Conservation (phyloP, 2,797 vertebrate species). For the Pseudochirops corinnae region DNA sequence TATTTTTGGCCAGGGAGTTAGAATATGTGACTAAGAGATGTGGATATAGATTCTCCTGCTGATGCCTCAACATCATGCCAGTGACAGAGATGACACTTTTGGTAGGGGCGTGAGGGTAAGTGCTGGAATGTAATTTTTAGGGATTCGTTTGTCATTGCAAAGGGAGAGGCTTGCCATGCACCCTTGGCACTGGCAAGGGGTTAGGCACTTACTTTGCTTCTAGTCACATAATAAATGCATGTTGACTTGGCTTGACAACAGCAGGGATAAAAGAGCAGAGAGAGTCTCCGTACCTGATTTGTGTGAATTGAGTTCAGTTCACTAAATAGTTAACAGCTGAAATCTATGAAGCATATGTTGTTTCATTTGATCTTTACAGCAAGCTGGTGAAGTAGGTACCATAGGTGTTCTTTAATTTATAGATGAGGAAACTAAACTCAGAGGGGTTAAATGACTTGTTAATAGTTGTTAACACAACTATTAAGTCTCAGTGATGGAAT, state of each 20-base stretch:
- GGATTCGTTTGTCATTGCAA: not conserved
- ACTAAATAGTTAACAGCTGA: not conserved
- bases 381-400: not conserved
- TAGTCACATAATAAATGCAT: not conserved
- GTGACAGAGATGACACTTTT: not conserved
- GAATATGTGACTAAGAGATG: not conserved
- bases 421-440: not conserved
- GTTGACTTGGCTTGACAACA: not conserved
- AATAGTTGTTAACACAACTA: not conserved
- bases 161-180: not conserved
- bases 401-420: not conserved
- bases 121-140: not conserved
- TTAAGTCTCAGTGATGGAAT: not conserved
- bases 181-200: not conserved
- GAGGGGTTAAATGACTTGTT: not conserved
- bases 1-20: slow-evolving; percentile 2
- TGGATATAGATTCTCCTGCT: not conserved
- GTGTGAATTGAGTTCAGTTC: not conserved
- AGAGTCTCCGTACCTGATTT: not conserved
- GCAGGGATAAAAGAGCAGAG: not conserved
- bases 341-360: not conserved
- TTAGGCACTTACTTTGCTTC: not conserved
- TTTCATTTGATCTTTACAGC: not conserved
- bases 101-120: not conserved
- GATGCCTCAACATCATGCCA: not conserved